Evolutionary conservation across 2,888 invertebrate genomes (phyloP), one percentile per base, ranked within the genome.

Genomic region (Lithodes maja): DNA sequence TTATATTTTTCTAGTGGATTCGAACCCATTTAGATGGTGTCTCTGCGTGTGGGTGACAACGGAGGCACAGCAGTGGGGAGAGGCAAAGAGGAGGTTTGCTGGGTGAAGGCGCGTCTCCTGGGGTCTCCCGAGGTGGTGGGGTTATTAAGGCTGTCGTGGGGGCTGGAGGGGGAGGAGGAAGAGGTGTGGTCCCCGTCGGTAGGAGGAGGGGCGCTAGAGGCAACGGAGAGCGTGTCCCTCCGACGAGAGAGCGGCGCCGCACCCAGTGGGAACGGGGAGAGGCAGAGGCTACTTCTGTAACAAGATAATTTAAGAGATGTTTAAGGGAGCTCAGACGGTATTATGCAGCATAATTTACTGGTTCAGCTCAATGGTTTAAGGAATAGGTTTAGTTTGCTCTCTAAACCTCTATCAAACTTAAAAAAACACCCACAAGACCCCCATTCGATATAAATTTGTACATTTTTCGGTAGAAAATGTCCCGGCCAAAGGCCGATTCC

Each of bases 1-100:
- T 33, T 33, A 33, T 33, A 33, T 33, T 33, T 33, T 33, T 33
- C 33, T 33, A 33, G 33, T 33, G 33, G 33, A 33, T 33, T 33
- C 33, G 33, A 33, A 33, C 33, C 33, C 33, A 33, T 71, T 80
- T 86, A 86, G 79, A 86, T 88, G 15, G 87, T 88, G 79, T 88
- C 87, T 80, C 87, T 88, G 69, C 87, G 83, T 3, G 68, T 17
- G 55, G 87, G 87, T 80, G 84, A 84, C 12, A 54, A 78, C 83
- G 87, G 87, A 83, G 84, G 84, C n/a, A 54, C 68, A 80, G 80
- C 53, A 80, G 78, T 84, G 12, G 71, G 84, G 87, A 15, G 87
- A 77, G 74, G 87, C 55, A 69, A 84, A 74, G 52, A 79, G 87
- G 5, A 88, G 84, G 55, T 78, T 71, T 83, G 84, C 79, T 84